A percentile compares a stretch with the other conserved stretches of the same genome.
Evolutionary conservation across 2,888 invertebrate genomes (phyloP).

Genomic region (Nemotelus nigrinus): DNA sequence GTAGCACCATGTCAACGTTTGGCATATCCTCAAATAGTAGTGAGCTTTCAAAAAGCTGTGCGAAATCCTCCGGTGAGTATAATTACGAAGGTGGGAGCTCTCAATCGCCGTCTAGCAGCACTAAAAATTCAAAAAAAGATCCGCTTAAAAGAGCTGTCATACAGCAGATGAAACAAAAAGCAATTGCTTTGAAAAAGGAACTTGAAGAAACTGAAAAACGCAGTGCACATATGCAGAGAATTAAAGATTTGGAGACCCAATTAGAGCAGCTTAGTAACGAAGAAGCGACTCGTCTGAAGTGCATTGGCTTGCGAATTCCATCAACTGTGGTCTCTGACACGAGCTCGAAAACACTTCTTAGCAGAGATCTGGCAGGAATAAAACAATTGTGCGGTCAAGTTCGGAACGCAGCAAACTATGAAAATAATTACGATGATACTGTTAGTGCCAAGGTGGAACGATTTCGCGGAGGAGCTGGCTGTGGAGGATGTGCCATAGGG

Average conservation of each 20-base stretch:
- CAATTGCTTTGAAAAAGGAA: not conserved
- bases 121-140: not conserved
- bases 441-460: not conserved
- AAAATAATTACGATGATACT: too few species aligned
- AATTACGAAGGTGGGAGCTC: too few species aligned
- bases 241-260: slow-evolving; percentile 1
- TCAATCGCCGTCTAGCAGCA: too few species aligned
- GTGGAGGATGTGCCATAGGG: not conserved
- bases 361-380: not conserved
- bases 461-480: not conserved
- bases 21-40: too few species aligned
- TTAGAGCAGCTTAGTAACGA: slow-evolving; percentile 1
- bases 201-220: not conserved
- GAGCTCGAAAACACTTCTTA: too few species aligned
- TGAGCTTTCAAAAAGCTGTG: too few species aligned
- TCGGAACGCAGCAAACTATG: not conserved
- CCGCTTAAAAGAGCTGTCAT: not conserved
- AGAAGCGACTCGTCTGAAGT: not conserved
- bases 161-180: not conserved
- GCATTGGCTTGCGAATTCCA: not conserved
- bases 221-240: not conserved
- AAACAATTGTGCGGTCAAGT: not conserved
- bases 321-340: not conserved
- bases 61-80: too few species aligned
- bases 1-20: too few species aligned